Evolutionary conservation across 1,140 invertebrate species (phyloP), one percentile per base, ranked within the genome.

Genomic region (Pseudomyrmex dendroicus): DNA sequence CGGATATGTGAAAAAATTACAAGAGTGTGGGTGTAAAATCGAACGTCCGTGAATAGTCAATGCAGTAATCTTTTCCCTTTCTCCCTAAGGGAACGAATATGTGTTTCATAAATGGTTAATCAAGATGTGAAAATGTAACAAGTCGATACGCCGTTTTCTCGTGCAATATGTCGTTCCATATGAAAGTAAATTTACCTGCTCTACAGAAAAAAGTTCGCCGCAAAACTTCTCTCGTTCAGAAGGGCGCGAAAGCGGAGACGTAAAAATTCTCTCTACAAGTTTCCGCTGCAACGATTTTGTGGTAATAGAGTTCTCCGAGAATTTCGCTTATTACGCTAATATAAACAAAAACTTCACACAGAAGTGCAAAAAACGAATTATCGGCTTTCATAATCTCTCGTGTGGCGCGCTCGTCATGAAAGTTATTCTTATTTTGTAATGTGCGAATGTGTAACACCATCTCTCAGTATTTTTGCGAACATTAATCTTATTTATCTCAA

Each of bases 121-220:
- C 12, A 7, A 44, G 3, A 20, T 56, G 4, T 66, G 48, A 78
- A 76, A 78, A 13, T 59, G 12, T 25, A 25, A 2, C 22, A 3
- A 68, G 17, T 50, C 17, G 15, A 13, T 22, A 35, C 15, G 62
- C 5, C 10, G 59, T 70, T 35, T 70, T 2, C 61, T 59, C 2
- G 3, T 10, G n/a, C 13, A 5, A 1, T 70, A 13, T 70, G 35
- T 56, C 9, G 8, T 35, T 13, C 0, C 0, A 35, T 35, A 46
- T 48, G 44, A 20, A 78, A 70, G 1, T 52, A 74, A 68, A 68
- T 68, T 68, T 78, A 57, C 50, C 44, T 78, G n/a, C 76, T 46
- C 35, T 4, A 1, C 17, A 9, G 10, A 57, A 48, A 68, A 56
- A 46, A 15, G 68, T 54, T 54, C 1, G 15, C 15, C 15, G 64